Base-by-base conservation (phyloP, 1,140 invertebrate genomes). In the Saccostrea glomerata region DNA sequence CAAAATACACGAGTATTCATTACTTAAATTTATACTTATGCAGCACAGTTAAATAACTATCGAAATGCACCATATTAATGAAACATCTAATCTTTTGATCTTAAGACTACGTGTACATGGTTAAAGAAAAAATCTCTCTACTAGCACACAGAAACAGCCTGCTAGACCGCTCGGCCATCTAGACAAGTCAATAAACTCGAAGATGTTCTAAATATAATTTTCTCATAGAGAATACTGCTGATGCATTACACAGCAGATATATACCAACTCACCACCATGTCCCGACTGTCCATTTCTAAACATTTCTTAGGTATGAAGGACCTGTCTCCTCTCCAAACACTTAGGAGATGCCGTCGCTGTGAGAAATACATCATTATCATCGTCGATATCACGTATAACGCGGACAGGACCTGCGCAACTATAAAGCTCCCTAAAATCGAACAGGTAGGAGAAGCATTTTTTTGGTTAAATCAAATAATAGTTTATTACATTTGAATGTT, bases 281-380 rank as follows among this genome's bases (percentile, higher is more conserved):
- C 70, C 9, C 70, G 23, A 17, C 70, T 30, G 11, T 30, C 70
- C 70, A 77, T 77, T 30, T 77, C 1, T 77, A 77, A 36, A 11
- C 70, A 77, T 36, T 77, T 77, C 70, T 77, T 77, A 15, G 70
- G 70, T 11, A 77, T 77, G 25, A 77, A 77, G 11, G 70, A 77
- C 13, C 25, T 77, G 23, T 77, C 25, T 30, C 70, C 70, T 5
- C 70, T 77, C 70, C 70, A 77, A 15, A 36, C 25, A 23, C 25
- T 23, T 30, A 77, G 9, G 13, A 77, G 70, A 77, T 77, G 70
- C 36, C 36, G 25, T 77, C 25, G 30, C 30, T 77, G 70, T 11
- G 70, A 77, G 25, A 17, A 30, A 17, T 77, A 77, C 7, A 77
- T 77, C 23, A 77, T 25, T 13, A 77, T 2, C 70, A 77, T 77